phyloP scores from a whole-genome alignment of 2,888 invertebrate species.

The Frankliniella fusca region DNA sequence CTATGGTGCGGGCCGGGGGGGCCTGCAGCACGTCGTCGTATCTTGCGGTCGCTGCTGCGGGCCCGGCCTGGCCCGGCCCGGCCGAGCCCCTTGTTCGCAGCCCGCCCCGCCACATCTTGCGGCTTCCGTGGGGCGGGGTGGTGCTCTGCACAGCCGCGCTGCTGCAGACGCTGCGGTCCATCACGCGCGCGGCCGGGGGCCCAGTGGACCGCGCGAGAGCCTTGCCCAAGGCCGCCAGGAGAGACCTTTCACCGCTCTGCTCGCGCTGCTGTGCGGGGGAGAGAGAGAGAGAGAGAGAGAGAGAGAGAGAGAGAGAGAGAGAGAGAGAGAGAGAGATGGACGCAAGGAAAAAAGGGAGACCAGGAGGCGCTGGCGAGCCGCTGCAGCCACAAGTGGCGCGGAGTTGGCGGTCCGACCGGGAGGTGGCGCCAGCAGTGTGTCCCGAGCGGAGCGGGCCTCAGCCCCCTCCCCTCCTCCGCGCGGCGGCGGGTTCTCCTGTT shows the following conservation, averaged over 20 bases:
- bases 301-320: background rate
- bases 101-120: background rate
- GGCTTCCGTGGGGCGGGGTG: background rate
- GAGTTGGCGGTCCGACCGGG: background rate
- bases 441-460: background rate
- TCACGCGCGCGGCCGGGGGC: background rate
- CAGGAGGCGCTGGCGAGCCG: background rate
- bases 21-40: background rate
- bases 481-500: background rate
- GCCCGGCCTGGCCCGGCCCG: background rate
- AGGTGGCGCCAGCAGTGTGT: background rate
- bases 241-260: too few species aligned
- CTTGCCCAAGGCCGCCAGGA: background rate
- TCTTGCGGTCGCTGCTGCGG: background rate
- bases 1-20: background rate
- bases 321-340: background rate
- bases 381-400: background rate
- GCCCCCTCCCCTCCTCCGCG: too few species aligned
- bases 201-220: background rate
- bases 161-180: background rate
- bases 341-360: background rate
- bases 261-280: too few species aligned
- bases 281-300: slow-evolving; percentile 10
- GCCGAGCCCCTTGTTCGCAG: background rate
- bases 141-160: background rate